Evolutionary conservation across 2,113 vertebrate genomes (phyloP), one percentile per base, ranked within the genome.

Genomic region (Lampris megalopsis): DNA sequence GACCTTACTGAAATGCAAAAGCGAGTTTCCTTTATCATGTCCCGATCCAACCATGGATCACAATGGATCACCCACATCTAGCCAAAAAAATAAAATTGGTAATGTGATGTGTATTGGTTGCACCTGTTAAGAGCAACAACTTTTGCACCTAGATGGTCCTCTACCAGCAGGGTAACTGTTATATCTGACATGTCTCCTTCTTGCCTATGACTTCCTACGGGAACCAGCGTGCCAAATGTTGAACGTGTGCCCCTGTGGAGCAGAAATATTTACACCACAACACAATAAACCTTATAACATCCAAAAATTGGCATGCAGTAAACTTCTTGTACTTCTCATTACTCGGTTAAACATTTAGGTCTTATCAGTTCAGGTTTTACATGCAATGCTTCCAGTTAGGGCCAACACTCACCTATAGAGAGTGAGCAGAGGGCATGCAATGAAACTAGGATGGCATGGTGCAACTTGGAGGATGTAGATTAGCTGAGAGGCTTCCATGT

Each of bases 391-490:
- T 61, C 0, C 1, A 11, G 48, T 43, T 9, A 40, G 61, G 43
- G 38, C 2, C 37, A 38, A 0, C 68, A 52, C 37, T 81, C 41
- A 92, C 91, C 87, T 92, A 81, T 96, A 95, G 54, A 96, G 86
- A 13, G 89, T 94, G 38, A 93, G 89, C 54, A 79, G 41, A 1
- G 88, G 88, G 63, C 94, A 95, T 8, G 6, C 1, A 1, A 42
- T 58, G 62, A 57, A 61, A 2, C 13, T 10, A 7, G 59, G 37
- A 3, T 82, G 76, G 60, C 94, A 95, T 9, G 78, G 72, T 9
- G 86, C 73, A n/a, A 92, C 91, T 56, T 93, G 91, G 54, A 95
- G 86, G 8, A 88, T 84, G 66, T 94, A 96, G 53, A 95, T 92
- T 48, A 95, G 68, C 89, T 95, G 94, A 74, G 86, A 77, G 9